Base-by-base conservation (phyloP, 2,888 invertebrate genomes). In the Eilema depressum region DNA sequence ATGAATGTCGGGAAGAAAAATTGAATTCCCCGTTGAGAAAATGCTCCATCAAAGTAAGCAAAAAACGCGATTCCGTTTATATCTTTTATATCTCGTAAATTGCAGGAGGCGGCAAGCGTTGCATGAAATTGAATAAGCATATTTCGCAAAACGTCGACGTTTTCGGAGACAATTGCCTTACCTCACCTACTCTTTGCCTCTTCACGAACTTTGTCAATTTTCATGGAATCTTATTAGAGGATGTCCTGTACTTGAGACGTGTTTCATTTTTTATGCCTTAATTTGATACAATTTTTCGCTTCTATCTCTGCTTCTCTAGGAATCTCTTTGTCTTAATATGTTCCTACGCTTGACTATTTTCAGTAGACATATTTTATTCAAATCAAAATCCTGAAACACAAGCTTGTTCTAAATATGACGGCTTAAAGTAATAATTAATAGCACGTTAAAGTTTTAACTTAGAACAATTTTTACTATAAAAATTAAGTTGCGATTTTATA, bases 41-140 rank as follows among this genome's bases (percentile, higher is more conserved):
- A 94, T 94, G 92, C 93, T 95, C 95, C 92, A 91, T 93, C 93
- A 93, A 94, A 93, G 95, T 95, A 94, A 95, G 95, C 95, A 95
- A 95, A 95, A 95, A 95, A 95, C 92, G 94, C 90, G 95, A 95
- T 95, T 95, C 94, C 95, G 95, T 95, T 95, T 95, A 95, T 95
- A 94, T 94, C 95, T 95, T 94, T 95, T 95, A 95, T 94, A 95
- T 95, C 95, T 94, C 95, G 95, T 93, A 95, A 95, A 95, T 95
- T 95, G 95, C 94, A 95, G 94, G 95, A 95, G 95, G 94, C 93
- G 95, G 93, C 93, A 95, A 95, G 94, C 95, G 94, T 95, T 95
- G 95, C 95, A 95, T 95, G 95, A 95, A 95, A 95, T 95, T 95
- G 95, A 95, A 95, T 95, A 95, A 95, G 95, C 95, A 95, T 95